phyloP scores from a whole-genome alignment of 2,797 vertebrate genomes.

The Hephaestus fuliginosus region DNA sequence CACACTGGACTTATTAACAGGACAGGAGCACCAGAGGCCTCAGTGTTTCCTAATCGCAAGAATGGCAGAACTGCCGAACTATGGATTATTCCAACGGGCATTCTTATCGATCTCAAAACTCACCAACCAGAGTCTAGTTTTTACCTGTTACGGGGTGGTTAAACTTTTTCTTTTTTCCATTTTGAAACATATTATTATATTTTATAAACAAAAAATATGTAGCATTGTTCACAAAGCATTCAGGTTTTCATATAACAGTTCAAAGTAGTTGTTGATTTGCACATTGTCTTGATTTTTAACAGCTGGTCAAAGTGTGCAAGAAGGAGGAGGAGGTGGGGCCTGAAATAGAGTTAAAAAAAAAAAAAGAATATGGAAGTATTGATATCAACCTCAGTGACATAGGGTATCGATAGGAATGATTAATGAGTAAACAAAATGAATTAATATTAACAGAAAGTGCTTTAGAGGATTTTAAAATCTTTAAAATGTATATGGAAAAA shows the following conservation, averaged over 20 bases:
- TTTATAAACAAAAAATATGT: conserved; percentile 89
- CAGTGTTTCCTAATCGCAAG: conserved; percentile 65
- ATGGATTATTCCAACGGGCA: conserved; percentile 84
- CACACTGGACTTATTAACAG: conserved; percentile 78
- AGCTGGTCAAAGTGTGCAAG: conserved; percentile 80
- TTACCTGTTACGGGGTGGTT: conserved; percentile 79
- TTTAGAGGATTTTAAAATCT: conserved; percentile 84
- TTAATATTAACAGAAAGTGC: conserved; percentile 85
- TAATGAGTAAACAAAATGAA: conserved; percentile 77
- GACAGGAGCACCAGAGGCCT: conserved; percentile 69
- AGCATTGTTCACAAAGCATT: conserved; percentile 94
- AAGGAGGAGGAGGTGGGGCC: conserved; percentile 65
- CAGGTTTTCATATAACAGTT: conserved; percentile 89
- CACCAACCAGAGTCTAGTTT: conserved; percentile 81
- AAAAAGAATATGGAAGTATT: conserved; percentile 78
- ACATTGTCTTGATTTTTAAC: conserved; percentile 85
- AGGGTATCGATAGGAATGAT: conserved; percentile 82
- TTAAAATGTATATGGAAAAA: conserved; percentile 82
- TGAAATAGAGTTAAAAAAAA: conserved; percentile 50
- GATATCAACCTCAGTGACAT: conserved; percentile 82
- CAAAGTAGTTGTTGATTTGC: conserved; percentile 86
- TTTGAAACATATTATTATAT: conserved; percentile 84
- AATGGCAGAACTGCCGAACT: conserved; percentile 70
- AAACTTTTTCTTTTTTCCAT: conserved; percentile 81
- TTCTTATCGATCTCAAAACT: conserved; percentile 82